phyloP scores from a whole-genome alignment of 2,888 invertebrate species.

The Metopia argyrocephala region DNA sequence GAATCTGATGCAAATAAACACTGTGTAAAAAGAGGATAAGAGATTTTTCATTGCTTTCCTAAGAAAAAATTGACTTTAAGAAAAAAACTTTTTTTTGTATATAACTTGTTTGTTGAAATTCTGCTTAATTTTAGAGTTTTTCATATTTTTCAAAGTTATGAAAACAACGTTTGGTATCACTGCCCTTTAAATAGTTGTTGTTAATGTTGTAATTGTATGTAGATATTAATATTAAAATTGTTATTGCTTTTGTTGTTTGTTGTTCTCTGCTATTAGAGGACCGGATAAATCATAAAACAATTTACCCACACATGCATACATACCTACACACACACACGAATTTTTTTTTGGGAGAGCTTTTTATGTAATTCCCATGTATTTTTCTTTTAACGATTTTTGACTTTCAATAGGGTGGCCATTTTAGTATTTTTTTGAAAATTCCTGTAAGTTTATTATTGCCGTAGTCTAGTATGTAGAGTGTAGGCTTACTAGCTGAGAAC shows the following conservation, averaged over 20 bases:
- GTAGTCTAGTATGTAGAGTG: no score
- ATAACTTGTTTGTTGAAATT: no score
- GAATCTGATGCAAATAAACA: no score
- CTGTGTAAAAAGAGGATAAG: no score
- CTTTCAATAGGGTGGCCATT: not conserved
- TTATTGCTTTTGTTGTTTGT: constrained; percentile 35
- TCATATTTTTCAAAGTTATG: no score
- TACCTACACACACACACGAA: not conserved
- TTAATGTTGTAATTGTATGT: not conserved
- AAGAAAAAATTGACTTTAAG: no score
- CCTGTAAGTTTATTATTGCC: no score
- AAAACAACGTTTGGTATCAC: no score
- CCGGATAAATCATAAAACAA: constrained; percentile 6
- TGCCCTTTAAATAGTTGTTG: not conserved
- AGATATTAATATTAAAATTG: constrained; percentile 29
- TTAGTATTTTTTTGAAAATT: not conserved
- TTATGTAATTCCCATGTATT: constrained; percentile 31
- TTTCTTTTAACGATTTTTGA: constrained; percentile 3
- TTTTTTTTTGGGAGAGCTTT: constrained; percentile 31
- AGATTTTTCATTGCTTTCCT: no score
- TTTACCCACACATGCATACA: not conserved
- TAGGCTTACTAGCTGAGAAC: no score
- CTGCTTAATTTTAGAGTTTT: no score
- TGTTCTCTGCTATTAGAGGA: constrained; percentile 13
- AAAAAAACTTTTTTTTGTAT: no score